Evolutionary conservation across 2,113 vertebrate genomes (phyloP).

Genomic region (Mirounga angustirostris): DNA sequence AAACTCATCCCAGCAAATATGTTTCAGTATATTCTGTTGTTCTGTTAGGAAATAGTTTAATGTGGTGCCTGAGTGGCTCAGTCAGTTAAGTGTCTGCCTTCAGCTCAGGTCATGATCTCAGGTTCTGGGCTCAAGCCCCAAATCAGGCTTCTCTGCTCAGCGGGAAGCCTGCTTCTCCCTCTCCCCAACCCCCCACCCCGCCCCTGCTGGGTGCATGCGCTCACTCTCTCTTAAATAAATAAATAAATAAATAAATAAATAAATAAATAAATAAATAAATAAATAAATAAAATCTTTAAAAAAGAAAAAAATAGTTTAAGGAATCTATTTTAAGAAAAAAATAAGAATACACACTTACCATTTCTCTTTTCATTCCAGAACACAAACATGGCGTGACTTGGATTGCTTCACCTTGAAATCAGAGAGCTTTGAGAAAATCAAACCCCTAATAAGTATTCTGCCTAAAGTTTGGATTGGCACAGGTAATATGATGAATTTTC

Average conservation of each 20-base stretch:
- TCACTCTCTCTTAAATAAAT: no score
- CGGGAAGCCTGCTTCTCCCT: no score
- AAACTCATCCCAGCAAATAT: background rate
- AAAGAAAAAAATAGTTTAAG: background rate
- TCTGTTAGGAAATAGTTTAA: conserved; percentile 1
- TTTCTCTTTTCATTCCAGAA: conserved; percentile 12
- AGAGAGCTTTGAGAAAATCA: background rate
- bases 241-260: background rate
- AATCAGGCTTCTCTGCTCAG: no score
- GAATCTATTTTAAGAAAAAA: background rate
- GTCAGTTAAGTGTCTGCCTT: no score
- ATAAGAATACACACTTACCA: background rate
- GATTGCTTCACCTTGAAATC: background rate
- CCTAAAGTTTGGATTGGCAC: background rate
- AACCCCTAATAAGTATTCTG: background rate
- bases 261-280: background rate
- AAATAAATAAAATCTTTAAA: background rate
- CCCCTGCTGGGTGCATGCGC: no score
- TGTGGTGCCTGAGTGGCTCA: no score
- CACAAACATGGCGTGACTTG: background rate
- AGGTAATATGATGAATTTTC: background rate
- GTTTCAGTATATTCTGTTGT: background rate
- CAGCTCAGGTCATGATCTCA: no score
- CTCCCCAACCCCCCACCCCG: no score
- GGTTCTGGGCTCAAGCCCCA: no score